phyloP scores from a whole-genome alignment of 2,888 invertebrate genomes.

The Drosophila colorata region DNA sequence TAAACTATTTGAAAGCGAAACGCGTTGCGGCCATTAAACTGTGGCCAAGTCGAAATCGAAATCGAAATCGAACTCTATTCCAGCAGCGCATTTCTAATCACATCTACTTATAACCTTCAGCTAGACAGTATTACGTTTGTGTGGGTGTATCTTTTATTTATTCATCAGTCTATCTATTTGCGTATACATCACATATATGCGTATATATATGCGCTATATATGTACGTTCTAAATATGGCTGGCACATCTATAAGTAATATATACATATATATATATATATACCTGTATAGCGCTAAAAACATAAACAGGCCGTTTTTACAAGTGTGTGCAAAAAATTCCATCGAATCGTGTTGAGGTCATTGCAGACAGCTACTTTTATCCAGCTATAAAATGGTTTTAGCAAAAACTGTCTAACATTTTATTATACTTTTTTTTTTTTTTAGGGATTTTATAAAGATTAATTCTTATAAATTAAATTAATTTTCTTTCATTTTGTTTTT shows the following conservation, averaged over 20 bases:
- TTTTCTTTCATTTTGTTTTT: neutral
- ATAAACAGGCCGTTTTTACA: constrained; percentile 54
- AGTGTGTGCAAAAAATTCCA: constrained; percentile 65
- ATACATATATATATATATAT: constrained; percentile 17
- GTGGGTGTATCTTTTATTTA: constrained; percentile 62
- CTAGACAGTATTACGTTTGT: constrained; percentile 43
- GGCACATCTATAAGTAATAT: constrained; percentile 22
- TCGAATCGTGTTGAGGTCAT: constrained; percentile 67
- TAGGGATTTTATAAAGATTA: constrained; percentile 11
- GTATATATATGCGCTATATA: constrained; percentile 9
- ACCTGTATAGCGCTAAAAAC: constrained; percentile 39
- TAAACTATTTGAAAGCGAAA: constrained; percentile 11
- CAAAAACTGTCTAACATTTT: constrained; percentile 5
- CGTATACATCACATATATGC: constrained; percentile 10
- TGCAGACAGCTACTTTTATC: constrained; percentile 32
- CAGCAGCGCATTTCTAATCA: constrained; percentile 34
- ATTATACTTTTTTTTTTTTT: neutral
- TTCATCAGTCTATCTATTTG: constrained; percentile 37
- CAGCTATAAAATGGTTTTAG: constrained; percentile 15
- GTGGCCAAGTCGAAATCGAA: constrained; percentile 23
- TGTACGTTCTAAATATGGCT: constrained; percentile 58
- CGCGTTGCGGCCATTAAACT: constrained; percentile 7
- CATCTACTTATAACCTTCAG: constrained; percentile 65
- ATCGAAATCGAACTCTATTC: constrained; percentile 34
- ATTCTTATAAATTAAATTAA: constrained; percentile 11